Percentiles rank a stretch among this genome's conserved stretches.
phyloP scores from a whole-genome alignment of 2,888 invertebrate genomes.

The Harpagoxenus sublaevis region DNA sequence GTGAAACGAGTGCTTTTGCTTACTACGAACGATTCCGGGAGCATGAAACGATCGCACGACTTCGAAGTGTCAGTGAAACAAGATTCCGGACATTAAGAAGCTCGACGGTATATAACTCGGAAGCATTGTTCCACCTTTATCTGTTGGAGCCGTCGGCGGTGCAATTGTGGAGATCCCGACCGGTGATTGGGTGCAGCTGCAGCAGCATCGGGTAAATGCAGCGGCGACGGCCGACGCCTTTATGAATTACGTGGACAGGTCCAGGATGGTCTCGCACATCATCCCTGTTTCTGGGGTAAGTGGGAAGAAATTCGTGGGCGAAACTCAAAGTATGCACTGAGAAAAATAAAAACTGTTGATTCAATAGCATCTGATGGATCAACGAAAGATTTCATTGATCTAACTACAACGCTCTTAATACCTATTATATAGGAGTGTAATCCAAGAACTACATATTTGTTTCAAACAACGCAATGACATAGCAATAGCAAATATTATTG shows the following conservation, averaged over 20 bases:
- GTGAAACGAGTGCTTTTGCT: conserved; percentile 27
- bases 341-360: too few relatives aligned
- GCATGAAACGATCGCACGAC: conserved; percentile 30
- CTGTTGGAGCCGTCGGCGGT: conserved; percentile 22
- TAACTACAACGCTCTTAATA: too few relatives aligned
- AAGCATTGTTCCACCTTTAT: neutral
- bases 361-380: too few relatives aligned
- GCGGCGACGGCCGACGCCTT: conserved; percentile 75
- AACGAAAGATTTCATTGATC: too few relatives aligned
- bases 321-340: neutral
- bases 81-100: neutral
- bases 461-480: too few relatives aligned
- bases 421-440: too few relatives aligned
- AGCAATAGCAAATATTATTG: too few relatives aligned
- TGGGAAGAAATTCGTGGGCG: conserved; percentile 14
- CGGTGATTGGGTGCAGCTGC: conserved; percentile 74
- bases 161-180: conserved; percentile 76
- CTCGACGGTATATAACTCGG: neutral
- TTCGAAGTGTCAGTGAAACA: conserved; percentile 55
- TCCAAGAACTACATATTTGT: too few relatives aligned
- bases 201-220: conserved; percentile 79
- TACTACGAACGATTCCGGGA: neutral
- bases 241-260: conserved; percentile 80
- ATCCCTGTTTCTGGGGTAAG: conserved; percentile 82
- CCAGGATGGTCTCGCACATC: conserved; percentile 82